phyloP scores from a whole-genome alignment of 2,888 invertebrate species.

The Dasypogon diadema region DNA sequence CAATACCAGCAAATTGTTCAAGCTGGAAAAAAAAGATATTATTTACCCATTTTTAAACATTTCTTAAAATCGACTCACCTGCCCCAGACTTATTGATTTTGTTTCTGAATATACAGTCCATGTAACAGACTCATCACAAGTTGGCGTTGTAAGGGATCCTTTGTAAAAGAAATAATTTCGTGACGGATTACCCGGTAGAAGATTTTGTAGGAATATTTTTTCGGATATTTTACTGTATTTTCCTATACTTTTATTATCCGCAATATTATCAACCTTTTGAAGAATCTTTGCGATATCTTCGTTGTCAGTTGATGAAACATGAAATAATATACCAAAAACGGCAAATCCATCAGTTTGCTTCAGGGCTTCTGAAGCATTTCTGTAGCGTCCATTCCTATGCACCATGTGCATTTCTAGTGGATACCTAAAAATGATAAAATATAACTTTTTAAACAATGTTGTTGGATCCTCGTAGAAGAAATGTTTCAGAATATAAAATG shows the following conservation, averaged over 20 bases:
- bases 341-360: slow-evolving; percentile 72
- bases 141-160: slow-evolving; percentile 82
- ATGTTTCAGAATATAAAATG: no score
- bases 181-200: slow-evolving; percentile 72
- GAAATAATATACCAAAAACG: slow-evolving; percentile 75
- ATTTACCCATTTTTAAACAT: no score
- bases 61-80: slow-evolving; percentile 64
- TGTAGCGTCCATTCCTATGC: slow-evolving; percentile 71
- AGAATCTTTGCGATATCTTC: slow-evolving; percentile 63
- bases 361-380: slow-evolving; percentile 70
- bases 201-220: slow-evolving; percentile 60
- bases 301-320: slow-evolving; percentile 67
- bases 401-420: slow-evolving; percentile 78
- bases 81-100: slow-evolving; percentile 70
- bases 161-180: slow-evolving; percentile 75
- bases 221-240: slow-evolving; percentile 47
- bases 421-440: no score
- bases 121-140: slow-evolving; percentile 78
- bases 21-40: slow-evolving; percentile 61
- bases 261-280: slow-evolving; percentile 51
- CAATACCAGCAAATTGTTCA: slow-evolving; percentile 66
- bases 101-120: slow-evolving; percentile 77
- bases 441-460: no score
- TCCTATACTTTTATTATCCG: slow-evolving; percentile 56
- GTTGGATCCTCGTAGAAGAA: no score